Percentiles rank a stretch among this genome's conserved stretches.
Conservation (phyloP, 2,888 invertebrate species). For the Limnephilus auricula region DNA sequence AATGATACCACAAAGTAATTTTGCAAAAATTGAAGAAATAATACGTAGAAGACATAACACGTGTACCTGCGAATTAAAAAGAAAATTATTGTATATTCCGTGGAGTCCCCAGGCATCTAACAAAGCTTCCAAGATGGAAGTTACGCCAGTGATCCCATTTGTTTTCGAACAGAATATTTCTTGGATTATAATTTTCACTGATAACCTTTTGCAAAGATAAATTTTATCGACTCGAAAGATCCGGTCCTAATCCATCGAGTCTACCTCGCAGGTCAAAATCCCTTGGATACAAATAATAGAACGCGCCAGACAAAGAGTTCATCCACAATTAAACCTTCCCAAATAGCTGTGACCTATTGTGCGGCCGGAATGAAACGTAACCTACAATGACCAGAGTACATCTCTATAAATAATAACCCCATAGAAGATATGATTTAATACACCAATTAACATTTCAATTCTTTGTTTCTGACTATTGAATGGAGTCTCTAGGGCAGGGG, state of each 20-base stretch:
- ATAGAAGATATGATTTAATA: conserved; percentile 70
- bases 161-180: neutral
- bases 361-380: conserved; percentile 53
- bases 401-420: conserved; percentile 59
- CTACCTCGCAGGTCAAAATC: conserved; percentile 20
- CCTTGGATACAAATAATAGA: conserved; percentile 25
- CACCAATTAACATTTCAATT: conserved; percentile 71
- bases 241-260: conserved; percentile 17
- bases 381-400: conserved; percentile 48
- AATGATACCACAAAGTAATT: too few species aligned
- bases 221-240: neutral
- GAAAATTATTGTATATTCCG: neutral
- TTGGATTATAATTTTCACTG: neutral
- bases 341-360: conserved; percentile 62
- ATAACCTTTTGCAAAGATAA: neutral
- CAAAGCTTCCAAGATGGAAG: neutral
- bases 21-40: too few species aligned
- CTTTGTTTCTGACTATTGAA: conserved; percentile 61
- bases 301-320: conserved; percentile 58
- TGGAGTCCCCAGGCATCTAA: neutral
- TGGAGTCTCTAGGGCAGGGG: conserved; percentile 31
- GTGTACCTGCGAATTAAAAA: neutral
- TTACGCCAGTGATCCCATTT: neutral
- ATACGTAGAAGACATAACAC: too few species aligned
- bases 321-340: conserved; percentile 62